Conservation (phyloP, 2,113 vertebrate species). For the Amphiprion percula region DNA sequence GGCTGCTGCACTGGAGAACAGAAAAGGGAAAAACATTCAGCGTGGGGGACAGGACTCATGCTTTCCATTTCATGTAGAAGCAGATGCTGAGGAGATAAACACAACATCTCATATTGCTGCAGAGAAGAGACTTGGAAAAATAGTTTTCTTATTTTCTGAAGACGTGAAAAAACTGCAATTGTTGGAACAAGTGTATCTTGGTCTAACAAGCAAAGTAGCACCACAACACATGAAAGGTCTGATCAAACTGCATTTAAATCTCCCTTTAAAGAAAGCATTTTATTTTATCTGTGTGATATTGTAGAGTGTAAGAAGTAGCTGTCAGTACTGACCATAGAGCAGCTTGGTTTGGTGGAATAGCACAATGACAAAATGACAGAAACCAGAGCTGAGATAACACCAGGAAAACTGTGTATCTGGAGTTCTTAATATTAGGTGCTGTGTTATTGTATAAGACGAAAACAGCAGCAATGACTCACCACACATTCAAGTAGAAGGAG, state of each 20-base stretch:
- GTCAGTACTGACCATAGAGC: background rate
- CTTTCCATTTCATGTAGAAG: background rate
- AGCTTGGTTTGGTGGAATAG: background rate
- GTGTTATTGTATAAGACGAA: too few relatives aligned
- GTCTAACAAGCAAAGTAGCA: too few relatives aligned
- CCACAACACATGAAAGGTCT: too few relatives aligned
- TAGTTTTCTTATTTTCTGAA: background rate
- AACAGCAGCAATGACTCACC: background rate
- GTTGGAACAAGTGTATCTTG: too few relatives aligned
- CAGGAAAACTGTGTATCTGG: fast-evolving
- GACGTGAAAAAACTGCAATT: too few relatives aligned
- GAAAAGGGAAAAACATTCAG: background rate
- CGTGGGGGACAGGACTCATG: background rate
- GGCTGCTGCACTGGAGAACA: conserved; percentile 18
- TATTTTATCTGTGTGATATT: conserved; percentile 20
- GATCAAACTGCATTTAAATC: too few relatives aligned
- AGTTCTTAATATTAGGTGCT: background rate
- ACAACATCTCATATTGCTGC: background rate
- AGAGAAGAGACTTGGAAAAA: background rate
- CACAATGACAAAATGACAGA: background rate
- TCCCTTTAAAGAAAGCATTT: background rate
- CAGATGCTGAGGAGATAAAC: background rate
- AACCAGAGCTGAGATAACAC: background rate
- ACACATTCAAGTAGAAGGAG: background rate
- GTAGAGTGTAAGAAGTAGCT: background rate